Evolutionary conservation across 30 jellyfish, hydroid and myxozoan genomes (phyloP), one percentile per base, ranked within the genome.

Genomic region (Pelagia noctiluca): DNA sequence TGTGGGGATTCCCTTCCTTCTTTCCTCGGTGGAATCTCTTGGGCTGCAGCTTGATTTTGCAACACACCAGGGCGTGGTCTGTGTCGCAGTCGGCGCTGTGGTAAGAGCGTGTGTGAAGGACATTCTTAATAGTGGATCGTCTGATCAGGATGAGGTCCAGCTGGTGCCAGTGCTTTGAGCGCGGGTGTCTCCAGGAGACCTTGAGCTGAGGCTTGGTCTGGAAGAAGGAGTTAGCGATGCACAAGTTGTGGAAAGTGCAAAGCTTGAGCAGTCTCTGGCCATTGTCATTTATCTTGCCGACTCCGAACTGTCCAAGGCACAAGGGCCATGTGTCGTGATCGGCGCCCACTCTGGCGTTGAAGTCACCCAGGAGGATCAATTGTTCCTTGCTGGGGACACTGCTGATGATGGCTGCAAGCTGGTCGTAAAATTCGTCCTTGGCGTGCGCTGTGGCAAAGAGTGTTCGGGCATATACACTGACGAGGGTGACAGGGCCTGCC

Each of bases 61-160:
- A 73, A 21, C 35, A 19, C 63, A 76, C 84, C 63, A 76, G 86
- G 28, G 86, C n/a, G 85, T 76, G 88, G 88, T 76, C 86, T 76
- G 86, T 49, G 63, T 76, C 33, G 30, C 85, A 73, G 84, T 76
- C 88, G 5, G 88, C 86, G 52, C 88, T 76, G 86, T 76, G 88
- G 50, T 76, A 76, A 29, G 88, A 36, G 42, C 88, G 86, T 11
- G 63, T 60, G 85, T 49, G 86, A 63, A 24, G 86, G 26, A 76
- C 86, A 8, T 76, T 49, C 88, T 53, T 31, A 19, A 76, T 12
- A 34, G 76, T 80, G 30, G 25, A 3, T 23, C 21, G 11, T 50
- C 88, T 49, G 57, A 76, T 63, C 8, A 76, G 86, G 86, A 48
- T 53, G 35, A 49, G 88, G 35, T 76, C 88, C 86, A 76, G 84